phyloP scores from a whole-genome alignment of 2,113 vertebrate genomes.

The Penelope pileata region DNA sequence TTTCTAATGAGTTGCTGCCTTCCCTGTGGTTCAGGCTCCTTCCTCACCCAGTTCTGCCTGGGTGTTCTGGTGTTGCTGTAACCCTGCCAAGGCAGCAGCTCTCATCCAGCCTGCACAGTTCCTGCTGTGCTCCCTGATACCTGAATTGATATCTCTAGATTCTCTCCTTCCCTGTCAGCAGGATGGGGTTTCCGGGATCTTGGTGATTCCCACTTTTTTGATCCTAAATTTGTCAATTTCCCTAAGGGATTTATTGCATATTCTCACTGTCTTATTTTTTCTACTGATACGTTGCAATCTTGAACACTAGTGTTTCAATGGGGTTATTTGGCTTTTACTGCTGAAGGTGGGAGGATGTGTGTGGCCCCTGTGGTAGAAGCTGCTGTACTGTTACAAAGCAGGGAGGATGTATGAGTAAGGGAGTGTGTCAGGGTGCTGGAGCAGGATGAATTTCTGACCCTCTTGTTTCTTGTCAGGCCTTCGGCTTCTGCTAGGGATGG shows the following conservation, averaged over 20 bases:
- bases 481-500: not conserved
- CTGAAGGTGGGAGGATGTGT: not conserved
- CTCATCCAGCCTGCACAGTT: not conserved
- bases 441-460: not conserved
- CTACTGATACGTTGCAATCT: not conserved
- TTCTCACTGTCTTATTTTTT: not conserved
- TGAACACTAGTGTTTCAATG: not conserved
- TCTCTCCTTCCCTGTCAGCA: not conserved
- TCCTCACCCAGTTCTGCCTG: not conserved
- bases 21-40: not conserved
- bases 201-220: not conserved
- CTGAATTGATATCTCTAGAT: not conserved
- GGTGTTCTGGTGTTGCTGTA: accelerated
- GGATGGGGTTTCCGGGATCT: not conserved
- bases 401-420: not conserved
- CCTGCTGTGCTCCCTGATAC: not conserved
- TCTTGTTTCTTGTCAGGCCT: not conserved
- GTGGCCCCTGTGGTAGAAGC: not conserved
- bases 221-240: not conserved
- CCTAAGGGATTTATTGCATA: not conserved
- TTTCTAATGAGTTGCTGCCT: not conserved
- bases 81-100: not conserved
- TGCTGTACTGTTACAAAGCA: not conserved
- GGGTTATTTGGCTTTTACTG: not conserved
- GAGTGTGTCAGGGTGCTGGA: not conserved